Percentiles rank a stretch among this genome's conserved stretches.
Conservation (phyloP, 2,113 vertebrate species). For the Heptranchias perlo region DNA sequence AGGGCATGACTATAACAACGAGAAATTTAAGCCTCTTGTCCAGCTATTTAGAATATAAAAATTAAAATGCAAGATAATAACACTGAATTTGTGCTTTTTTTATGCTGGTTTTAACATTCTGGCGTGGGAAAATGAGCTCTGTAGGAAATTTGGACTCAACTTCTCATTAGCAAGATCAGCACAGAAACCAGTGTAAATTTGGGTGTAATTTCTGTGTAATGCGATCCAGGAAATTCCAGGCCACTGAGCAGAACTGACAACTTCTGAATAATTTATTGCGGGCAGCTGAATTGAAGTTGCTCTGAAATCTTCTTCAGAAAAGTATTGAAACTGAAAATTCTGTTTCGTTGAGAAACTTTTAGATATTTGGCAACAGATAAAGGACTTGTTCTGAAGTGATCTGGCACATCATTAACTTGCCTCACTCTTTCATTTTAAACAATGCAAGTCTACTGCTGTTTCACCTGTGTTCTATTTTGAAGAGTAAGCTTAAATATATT, state of each 20-base stretch:
- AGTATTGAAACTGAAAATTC: background rate
- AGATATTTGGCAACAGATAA: slow-evolving; percentile 28
- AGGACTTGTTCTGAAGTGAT: background rate
- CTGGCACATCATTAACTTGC: background rate
- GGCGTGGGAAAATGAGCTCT: background rate
- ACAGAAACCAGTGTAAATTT: background rate
- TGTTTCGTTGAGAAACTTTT: background rate
- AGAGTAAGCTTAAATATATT: slow-evolving; percentile 8
- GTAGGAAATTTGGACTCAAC: background rate
- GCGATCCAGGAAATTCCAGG: background rate
- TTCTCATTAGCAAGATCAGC: background rate
- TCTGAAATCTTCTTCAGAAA: background rate
- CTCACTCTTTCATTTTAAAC: background rate
- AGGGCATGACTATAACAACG: background rate
- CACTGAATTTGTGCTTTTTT: too few species aligned
- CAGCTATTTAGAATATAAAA: background rate
- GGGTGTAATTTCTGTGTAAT: background rate
- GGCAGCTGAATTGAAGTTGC: too few species aligned
- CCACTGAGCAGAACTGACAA: background rate
- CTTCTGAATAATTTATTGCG: background rate
- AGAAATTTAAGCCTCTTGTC: background rate
- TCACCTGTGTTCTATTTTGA: slow-evolving; percentile 9
- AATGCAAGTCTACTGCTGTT: background rate
- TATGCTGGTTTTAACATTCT: background rate
- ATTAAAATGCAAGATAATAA: background rate